Evolutionary conservation across 1,140 invertebrate species (phyloP), one percentile per base, ranked within the genome.

Genomic region (Cyclina sinensis): DNA sequence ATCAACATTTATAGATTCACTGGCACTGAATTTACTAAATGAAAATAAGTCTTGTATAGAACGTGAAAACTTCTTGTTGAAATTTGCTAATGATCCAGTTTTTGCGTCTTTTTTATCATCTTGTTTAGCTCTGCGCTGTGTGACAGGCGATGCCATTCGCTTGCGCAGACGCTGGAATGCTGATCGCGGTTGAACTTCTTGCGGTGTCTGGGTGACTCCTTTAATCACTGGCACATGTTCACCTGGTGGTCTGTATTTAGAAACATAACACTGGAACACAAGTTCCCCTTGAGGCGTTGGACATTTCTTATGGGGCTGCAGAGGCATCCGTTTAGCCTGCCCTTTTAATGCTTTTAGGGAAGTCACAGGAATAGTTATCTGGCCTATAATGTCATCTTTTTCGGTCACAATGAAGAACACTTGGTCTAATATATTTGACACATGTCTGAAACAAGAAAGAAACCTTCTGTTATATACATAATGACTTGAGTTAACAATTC

Each of bases 401-500:
- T 95, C 94, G 24, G 93, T 95, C 3, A 95, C 92, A 68, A 92
- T 93, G 76, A 95, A 94, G 89, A 94, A 95, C 7, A 94, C 91
- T 76, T 93, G 91, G 80, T 94, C 92, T 37, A 91, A 78, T 12
- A 88, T 43, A 74, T 92, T 92, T 24, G 85, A 48, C 0, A 94
- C 91, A 73, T 90, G 84, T 5, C 94, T 95, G 86, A 70, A 90
- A 92, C 79, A 57, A 86, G 32, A 37, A 79, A 65, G 16, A 59
- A 65, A 54, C 18, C n/a, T n/a, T n/a, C n/a, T n/a, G n/a, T n/a
- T n/a, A n/a, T n/a, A n/a, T n/a, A n/a, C n/a, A n/a, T n/a, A n/a
- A n/a, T n/a, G n/a, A n/a, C n/a, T n/a, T n/a, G n/a, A n/a, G n/a
- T n/a, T n/a, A n/a, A n/a, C n/a, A n/a, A n/a, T n/a, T n/a, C n/a